Evolutionary conservation across 2,797 vertebrate genomes (phyloP).

Genomic region (Schizothorax lantsangensis): DNA sequence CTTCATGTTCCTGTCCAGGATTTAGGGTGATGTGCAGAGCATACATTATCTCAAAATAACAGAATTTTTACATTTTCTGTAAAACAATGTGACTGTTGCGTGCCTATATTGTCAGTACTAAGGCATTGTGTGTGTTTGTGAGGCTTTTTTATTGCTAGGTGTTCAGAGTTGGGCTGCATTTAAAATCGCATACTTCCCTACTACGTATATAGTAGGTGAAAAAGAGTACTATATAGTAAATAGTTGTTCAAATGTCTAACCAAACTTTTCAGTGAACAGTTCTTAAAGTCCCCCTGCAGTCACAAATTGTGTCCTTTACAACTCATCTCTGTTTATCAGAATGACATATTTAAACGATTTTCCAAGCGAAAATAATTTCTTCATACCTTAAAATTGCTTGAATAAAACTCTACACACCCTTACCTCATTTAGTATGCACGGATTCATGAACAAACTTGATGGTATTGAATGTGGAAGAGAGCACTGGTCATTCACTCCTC

Average conservation of each 20-base stretch:
- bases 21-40: background rate
- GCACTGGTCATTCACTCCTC: no score
- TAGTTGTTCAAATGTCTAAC: background rate
- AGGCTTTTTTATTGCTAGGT: background rate
- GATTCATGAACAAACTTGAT: no score
- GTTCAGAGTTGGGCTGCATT: background rate
- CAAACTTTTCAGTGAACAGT: background rate
- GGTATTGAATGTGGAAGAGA: no score
- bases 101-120: background rate
- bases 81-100: background rate
- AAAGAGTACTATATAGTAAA: background rate
- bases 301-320: background rate
- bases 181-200: background rate
- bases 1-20: background rate
- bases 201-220: no score
- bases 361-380: no score
- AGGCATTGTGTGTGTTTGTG: background rate
- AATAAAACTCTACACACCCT: no score
- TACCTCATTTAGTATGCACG: no score
- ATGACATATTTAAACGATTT: background rate
- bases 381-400: no score
- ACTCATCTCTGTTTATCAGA: background rate
- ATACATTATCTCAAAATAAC: conserved; percentile 3
- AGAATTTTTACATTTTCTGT: background rate
- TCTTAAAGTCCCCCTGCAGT: background rate